Conservation (phyloP, 2,113 vertebrate genomes). For the Helogale parvula region DNA sequence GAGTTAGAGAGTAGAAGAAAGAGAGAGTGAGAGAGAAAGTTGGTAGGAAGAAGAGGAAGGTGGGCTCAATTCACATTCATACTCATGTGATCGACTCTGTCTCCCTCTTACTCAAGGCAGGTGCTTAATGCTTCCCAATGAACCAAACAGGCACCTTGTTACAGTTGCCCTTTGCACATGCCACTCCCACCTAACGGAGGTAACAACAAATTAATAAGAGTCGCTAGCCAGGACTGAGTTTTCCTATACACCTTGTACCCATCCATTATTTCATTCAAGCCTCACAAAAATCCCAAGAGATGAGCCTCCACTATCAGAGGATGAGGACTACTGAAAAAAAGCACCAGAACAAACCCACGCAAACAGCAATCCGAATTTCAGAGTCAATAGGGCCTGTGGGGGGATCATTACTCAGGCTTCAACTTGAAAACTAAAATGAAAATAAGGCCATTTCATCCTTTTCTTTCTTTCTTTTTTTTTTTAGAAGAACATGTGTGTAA, state of each 20-base stretch:
- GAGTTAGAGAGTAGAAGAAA: not conserved
- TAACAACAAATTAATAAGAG: not conserved
- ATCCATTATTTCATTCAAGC: not conserved
- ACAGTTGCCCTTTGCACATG: not conserved
- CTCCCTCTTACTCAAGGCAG: not conserved
- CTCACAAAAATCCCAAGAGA: not conserved
- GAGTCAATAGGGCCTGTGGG: not conserved
- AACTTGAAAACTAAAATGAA: not conserved
- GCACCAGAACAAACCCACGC: not conserved
- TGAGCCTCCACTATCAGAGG: not conserved
- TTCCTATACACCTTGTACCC: not conserved
- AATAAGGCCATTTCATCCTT: not conserved
- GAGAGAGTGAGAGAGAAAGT: not conserved
- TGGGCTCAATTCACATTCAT: not conserved
- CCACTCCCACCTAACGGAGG: not conserved
- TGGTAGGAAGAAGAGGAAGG: not conserved
- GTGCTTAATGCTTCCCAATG: not conserved
- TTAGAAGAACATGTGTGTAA: too few relatives aligned
- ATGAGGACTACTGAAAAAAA: not conserved
- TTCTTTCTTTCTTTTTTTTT: not conserved
- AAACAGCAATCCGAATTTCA: not conserved
- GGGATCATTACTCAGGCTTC: not conserved
- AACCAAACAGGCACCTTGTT: not conserved
- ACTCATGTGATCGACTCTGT: fast-evolving
- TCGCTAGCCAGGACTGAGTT: not conserved